Conservation (phyloP, 2,113 vertebrate genomes). For the Dromas ardeola region DNA sequence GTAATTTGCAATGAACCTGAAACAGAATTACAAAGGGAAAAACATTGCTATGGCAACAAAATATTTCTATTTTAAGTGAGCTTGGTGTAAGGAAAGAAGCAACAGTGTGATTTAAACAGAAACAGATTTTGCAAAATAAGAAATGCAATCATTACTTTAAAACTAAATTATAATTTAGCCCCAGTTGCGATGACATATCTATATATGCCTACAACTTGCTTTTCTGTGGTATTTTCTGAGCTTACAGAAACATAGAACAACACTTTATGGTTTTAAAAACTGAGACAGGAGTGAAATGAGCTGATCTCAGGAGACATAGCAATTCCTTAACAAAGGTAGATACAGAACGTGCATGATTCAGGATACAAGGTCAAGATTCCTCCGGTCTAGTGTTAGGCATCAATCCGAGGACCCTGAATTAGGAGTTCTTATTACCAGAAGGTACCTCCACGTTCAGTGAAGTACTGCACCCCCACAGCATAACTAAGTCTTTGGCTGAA, state of each 20-base stretch:
- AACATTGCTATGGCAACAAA: slow-evolving; percentile 68
- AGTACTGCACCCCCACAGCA: neutral
- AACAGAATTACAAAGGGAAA: slow-evolving; percentile 40
- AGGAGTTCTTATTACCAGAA: neutral
- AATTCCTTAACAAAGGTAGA: neutral
- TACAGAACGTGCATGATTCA: neutral
- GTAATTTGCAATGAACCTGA: slow-evolving; percentile 25
- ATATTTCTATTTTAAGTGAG: slow-evolving; percentile 59
- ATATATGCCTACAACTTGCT: neutral
- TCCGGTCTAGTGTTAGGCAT: neutral
- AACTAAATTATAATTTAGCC: neutral
- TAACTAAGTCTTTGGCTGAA: neutral
- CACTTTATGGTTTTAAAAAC: neutral
- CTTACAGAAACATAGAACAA: neutral
- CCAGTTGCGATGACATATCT: neutral
- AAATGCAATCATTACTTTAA: slow-evolving; percentile 12
- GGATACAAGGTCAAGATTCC: neutral
- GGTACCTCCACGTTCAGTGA: neutral
- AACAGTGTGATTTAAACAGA: slow-evolving; percentile 55
- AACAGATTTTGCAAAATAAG: slow-evolving; percentile 40
- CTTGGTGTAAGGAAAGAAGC: slow-evolving; percentile 21
- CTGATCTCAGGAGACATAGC: neutral
- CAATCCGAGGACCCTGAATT: neutral
- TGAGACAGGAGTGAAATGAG: neutral
- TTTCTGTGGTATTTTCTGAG: neutral